Base-by-base conservation (phyloP, 2,113 vertebrate genomes). In the Clarias batrachus region DNA sequence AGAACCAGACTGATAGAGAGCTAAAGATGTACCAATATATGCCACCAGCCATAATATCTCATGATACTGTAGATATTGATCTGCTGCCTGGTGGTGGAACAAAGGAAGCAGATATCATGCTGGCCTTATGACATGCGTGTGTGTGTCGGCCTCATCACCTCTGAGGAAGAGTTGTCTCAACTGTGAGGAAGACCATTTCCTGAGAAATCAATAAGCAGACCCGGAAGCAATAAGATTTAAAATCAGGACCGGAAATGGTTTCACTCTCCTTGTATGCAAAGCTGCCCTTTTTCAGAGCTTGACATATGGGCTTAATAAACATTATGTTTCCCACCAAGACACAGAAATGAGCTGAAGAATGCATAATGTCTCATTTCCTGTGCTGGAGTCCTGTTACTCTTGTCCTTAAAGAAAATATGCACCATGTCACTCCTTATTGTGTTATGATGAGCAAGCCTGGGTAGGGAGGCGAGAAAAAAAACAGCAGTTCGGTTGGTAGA, bases 261-360 rank as follows among this genome's bases (percentile, higher is more conserved):
- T 73, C 88, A 91, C 86, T 87, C 57, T 33, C 77, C 30, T 37
- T n/a, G n/a, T 27, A 66, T 66, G 25, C 63, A 66, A 66, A 66
- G 63, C 62, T 76, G 52, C 59, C 37, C 83, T 65, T 79, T 60
- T 82, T 76, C 30, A 30, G 17, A 48, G 33, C 76, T 84, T 83
- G 84, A 87, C 88, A 91, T 89, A 85, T 87, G 66, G 85, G 73
- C 80, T 81, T 88, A 87, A 92, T 92, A 88, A 90, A 88, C 48
- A 83, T 78, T 87, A 70, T 82, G 89, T 82, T 33, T 73, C 70
- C 76, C 60, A 81, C 23, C 62, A 63, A 81, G 74, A 23, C 48
- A 76, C 73, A 87, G 79, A 65, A 87, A 87, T 71, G 48, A 87
- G 81, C 17, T 62, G 59, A 87, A 79, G 30, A 57, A 83, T 83